These are phyloP conservation scores for Amiota minor DNA, from an alignment of 2,888 invertebrate genomes.

Conservation along the genomic window DNA sequence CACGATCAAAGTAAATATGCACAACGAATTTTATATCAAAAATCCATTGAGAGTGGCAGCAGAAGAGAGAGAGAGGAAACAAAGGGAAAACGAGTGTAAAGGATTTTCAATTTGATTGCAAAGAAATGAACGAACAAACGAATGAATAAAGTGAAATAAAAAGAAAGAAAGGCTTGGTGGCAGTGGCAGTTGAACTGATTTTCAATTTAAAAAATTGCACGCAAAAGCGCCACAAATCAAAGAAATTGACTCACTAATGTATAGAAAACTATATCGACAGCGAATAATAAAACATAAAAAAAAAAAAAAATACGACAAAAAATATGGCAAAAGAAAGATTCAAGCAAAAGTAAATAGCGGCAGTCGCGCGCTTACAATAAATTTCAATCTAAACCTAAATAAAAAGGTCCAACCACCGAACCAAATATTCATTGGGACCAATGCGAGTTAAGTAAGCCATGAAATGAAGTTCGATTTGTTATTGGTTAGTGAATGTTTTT, in stretches of 20 bases:
- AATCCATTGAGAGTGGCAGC: background rate
- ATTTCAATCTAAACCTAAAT: constrained; percentile 66
- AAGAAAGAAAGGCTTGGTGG: background rate
- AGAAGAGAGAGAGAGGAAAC: constrained; percentile 25
- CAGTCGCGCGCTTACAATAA: constrained; percentile 48
- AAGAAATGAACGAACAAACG: constrained; percentile 19
- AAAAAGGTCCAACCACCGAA: constrained; percentile 41
- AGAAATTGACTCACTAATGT: constrained; percentile 61
- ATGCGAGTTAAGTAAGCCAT: no score
- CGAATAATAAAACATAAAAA: background rate
- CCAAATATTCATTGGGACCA: no score
- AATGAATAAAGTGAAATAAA: no score
- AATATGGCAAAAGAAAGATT: background rate
- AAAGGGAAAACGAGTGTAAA: constrained; percentile 42
- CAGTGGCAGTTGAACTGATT: constrained; percentile 53
- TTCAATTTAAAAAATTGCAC: constrained; percentile 67
- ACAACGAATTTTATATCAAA: constrained; percentile 53
- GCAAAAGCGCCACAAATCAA: constrained; percentile 69
- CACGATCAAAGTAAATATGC: constrained; percentile 66
- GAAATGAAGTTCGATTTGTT: no score
- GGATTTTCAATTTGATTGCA: constrained; percentile 50
- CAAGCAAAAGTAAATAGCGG: constrained; percentile 14
- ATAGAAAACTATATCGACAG: background rate
- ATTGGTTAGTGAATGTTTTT: no score
- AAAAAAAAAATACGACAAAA: background rate